Conservation (phyloP, 2,888 invertebrate genomes). For the Aphodius sticticus region DNA sequence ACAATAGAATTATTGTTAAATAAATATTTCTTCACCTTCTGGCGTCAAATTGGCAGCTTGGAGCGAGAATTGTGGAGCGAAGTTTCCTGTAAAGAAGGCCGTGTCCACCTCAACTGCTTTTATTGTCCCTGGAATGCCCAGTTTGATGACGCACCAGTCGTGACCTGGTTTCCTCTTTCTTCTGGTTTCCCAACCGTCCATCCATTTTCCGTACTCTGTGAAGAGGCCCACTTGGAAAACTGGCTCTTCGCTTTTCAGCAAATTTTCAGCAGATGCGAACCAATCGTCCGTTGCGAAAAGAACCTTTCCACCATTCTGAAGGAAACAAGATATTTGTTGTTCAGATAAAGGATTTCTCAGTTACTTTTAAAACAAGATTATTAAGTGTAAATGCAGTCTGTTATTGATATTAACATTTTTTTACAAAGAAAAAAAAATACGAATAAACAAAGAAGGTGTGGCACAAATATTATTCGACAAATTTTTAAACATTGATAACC, state of each 20-base stretch:
- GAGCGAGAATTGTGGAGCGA: slow-evolving; percentile 68
- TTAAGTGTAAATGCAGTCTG: too few species aligned
- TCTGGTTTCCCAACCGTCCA: slow-evolving; percentile 75
- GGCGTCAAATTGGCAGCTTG: slow-evolving; percentile 65
- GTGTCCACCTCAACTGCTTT: slow-evolving; percentile 68
- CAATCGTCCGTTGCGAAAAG: slow-evolving; percentile 71
- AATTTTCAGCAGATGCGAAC: slow-evolving; percentile 69
- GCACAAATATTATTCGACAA: background rate
- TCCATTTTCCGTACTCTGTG: slow-evolving; percentile 72
- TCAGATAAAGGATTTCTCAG: background rate
- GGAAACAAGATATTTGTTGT: slow-evolving; percentile 24
- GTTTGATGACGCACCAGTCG: slow-evolving; percentile 69
- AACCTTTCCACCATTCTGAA: slow-evolving; percentile 66
- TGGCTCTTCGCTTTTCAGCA: slow-evolving; percentile 65
- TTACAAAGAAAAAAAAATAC: background rate
- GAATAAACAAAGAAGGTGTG: background rate
- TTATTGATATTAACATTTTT: background rate
- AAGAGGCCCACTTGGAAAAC: slow-evolving; percentile 66
- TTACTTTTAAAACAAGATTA: too few species aligned
- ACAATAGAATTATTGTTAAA: background rate
- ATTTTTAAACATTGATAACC: background rate
- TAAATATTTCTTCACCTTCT: slow-evolving; percentile 58
- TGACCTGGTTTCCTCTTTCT: slow-evolving; percentile 68
- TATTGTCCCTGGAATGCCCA: slow-evolving; percentile 65
- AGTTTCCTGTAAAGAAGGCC: slow-evolving; percentile 71